Conservation (phyloP, 1,140 invertebrate genomes). For the Drosophila pseudoananassae region DNA sequence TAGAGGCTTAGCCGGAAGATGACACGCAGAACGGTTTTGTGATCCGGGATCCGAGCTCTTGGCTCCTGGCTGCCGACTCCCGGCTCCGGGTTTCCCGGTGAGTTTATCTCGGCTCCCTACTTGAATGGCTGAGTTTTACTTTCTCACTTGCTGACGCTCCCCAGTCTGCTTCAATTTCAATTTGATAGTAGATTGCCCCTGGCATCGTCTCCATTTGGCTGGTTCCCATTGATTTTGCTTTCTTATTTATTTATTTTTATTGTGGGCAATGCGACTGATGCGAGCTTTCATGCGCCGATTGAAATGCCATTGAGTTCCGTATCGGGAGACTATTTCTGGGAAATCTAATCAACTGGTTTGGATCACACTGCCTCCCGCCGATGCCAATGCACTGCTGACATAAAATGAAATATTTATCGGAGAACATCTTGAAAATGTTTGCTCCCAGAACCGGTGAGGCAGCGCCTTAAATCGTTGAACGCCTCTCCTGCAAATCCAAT, state of each 20-base stretch:
- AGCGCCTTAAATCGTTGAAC: conserved; percentile 1
- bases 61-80: no score
- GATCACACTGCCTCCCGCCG: background rate
- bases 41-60: background rate
- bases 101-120: conserved; percentile 28
- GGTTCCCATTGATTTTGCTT: conserved; percentile 43
- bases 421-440: conserved; percentile 35
- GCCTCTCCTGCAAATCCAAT: background rate
- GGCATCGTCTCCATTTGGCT: conserved; percentile 25
- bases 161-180: conserved; percentile 60
- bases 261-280: conserved; percentile 16
- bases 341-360: conserved; percentile 24
- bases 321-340: conserved; percentile 32
- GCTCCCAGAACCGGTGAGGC: background rate
- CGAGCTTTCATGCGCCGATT: conserved; percentile 29
- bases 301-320: conserved; percentile 6
- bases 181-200: conserved; percentile 63
- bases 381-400: conserved; percentile 35
- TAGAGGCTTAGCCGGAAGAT: background rate
- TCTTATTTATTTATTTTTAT: conserved; percentile 67
- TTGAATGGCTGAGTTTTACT: background rate
- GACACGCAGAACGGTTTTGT: background rate
- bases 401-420: conserved; percentile 61
- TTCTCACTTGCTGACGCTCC: conserved; percentile 5
- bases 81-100: conserved; percentile 2